These are phyloP conservation scores for Chionis minor DNA, from an alignment of 2,113 vertebrate species.

Conservation along the genomic window DNA sequence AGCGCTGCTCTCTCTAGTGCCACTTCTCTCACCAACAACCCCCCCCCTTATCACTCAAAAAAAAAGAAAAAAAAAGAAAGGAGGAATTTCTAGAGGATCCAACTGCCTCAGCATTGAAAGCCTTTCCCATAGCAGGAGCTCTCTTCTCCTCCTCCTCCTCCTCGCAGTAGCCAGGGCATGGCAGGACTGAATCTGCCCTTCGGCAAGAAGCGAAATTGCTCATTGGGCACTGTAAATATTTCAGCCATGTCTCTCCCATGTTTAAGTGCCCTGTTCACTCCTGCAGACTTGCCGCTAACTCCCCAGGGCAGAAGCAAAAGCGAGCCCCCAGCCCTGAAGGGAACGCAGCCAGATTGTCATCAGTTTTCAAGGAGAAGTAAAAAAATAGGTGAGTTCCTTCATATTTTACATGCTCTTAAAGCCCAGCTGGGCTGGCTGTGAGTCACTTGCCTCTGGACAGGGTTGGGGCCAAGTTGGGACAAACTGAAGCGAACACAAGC, in stretches of 20 bases:
- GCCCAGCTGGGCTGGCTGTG: not conserved
- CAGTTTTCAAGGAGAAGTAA: not conserved
- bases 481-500: not conserved
- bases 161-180: not conserved
- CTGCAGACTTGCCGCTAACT: rapidly evolving
- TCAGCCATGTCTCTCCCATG: not conserved
- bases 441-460: rapidly evolving
- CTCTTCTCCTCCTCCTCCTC: not conserved
- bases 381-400: not conserved
- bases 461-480: not conserved
- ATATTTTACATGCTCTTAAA: not conserved
- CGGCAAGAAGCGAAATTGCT: not conserved
- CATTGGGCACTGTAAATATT: not conserved
- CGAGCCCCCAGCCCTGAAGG: not conserved
- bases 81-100: not conserved
- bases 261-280: not conserved
- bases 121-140: not conserved
- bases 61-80: too few species aligned
- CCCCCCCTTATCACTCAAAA: not conserved
- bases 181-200: not conserved
- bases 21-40: not conserved
- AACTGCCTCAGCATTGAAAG: not conserved
- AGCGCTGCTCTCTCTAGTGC: not conserved
- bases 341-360: rapidly evolving
- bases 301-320: not conserved